A percentile compares a stretch with the other conserved stretches of the same genome.
These are phyloP conservation scores for Bedellia somnulentella DNA, from an alignment of 2,888 invertebrate genomes.

Conservation along the genomic window DNA sequence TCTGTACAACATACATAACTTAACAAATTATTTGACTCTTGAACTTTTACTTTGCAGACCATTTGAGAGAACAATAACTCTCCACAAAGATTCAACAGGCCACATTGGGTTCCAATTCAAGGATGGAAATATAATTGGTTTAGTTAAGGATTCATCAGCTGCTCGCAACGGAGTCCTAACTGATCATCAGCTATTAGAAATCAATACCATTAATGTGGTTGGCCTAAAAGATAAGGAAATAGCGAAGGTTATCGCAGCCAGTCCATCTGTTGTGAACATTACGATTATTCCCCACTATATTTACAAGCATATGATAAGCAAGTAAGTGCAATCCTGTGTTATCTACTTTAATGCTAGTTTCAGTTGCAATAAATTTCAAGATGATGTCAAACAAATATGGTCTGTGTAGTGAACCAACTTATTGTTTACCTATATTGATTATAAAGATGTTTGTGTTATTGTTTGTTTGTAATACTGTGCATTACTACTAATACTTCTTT, in stretches of 20 bases:
- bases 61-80: constrained; percentile 87
- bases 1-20: background rate
- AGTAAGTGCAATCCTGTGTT: constrained; percentile 63
- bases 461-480: too few relatives aligned
- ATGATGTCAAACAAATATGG: too few relatives aligned
- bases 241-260: constrained; percentile 71
- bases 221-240: constrained; percentile 89
- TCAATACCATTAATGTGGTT: constrained; percentile 88
- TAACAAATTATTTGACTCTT: background rate
- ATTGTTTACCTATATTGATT: too few relatives aligned
- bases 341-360: background rate
- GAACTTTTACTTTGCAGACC: constrained; percentile 62
- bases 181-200: constrained; percentile 85
- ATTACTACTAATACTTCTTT: too few relatives aligned
- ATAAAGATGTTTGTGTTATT: too few relatives aligned
- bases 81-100: constrained; percentile 86
- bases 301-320: constrained; percentile 90
- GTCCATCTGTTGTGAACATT: constrained; percentile 73
- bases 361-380: too few relatives aligned
- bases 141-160: constrained; percentile 89
- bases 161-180: constrained; percentile 88
- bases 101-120: constrained; percentile 88
- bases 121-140: constrained; percentile 78
- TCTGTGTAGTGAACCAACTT: too few relatives aligned
- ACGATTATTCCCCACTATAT: constrained; percentile 87